Base-by-base conservation (phyloP, 2,888 invertebrate species). In the Heteromyza rotundicornis region DNA sequence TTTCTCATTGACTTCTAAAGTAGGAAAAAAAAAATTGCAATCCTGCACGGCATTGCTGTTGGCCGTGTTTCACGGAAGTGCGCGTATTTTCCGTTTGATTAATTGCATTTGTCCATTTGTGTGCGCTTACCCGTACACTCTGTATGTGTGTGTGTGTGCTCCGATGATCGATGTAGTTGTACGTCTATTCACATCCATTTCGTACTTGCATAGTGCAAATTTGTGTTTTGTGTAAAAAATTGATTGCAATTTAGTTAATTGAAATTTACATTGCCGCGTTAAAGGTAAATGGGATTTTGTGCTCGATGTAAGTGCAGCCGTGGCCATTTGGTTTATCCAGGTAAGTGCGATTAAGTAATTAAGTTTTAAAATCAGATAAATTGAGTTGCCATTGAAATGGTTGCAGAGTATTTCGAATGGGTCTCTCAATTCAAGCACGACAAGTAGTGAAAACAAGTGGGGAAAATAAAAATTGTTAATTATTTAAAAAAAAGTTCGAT, bases 241-340 rank as follows among this genome's bases (percentile, higher is more conserved):
- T 60, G 40, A 65, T 56, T 66, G 63, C 60, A 68, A 66, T 70
- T 67, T 63, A 64, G 64, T 65, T 67, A 70, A 70, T 70, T 68
- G 66, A 65, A 66, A 68, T 68, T 68, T 65, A 65, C 63, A 66
- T 60, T 65, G 5, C 27, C n/a, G 61, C 62, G 64, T 67, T 67
- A 66, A 65, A 66, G 58, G 58, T 54, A 64, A 64, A 57, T 60
- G 60, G 19, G 54, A n/a, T 56, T 12, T 36, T 57, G 40, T n/a
- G 40, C n/a, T 27, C 14, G 40, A 40, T 8, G 40, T 14, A 40
- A 40, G 40, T 40, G 40, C 40, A 40, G 40, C n/a, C n/a, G n/a
- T n/a, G n/a, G n/a, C n/a, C n/a, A n/a, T n/a, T n/a, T n/a, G n/a
- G n/a, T n/a, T n/a, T n/a, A n/a, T n/a, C n/a, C n/a, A n/a, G n/a